Evolutionary conservation across 23 tunicate species (phyloP), one percentile per base, ranked within the genome.

Genomic region (Clavelina lepadiformis): DNA sequence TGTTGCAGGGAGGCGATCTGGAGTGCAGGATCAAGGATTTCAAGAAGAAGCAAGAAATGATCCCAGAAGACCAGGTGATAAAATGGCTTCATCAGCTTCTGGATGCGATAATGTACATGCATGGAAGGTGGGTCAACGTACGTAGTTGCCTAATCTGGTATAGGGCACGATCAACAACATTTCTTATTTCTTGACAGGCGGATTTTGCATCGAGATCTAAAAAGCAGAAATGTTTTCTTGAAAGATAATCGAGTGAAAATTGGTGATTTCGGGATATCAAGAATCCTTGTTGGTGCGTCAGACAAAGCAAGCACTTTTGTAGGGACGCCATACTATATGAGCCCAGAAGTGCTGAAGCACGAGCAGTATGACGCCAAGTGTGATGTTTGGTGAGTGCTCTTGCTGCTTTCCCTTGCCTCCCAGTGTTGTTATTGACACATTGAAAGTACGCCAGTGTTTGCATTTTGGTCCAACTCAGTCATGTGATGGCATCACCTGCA

Each of bases 241-340:
- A 89, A 89, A 74, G 64, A 75, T 29, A 81, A 81, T 57, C 59
- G 70, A 41, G 57, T 89, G 1, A 89, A 89, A 38, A 63, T 89
- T 28, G 97, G 97, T 33, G 97, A 89, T 53, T 89, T 89, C 68
- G 97, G 97, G n/a, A 89, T 89, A 8, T 89, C 97, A n/a, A 60
- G 74, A 25, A 89, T 89, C 22, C 49, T 89, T 4, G 62, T 89
- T 63, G 97, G 97, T 2, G 71, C 87, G 4, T 56, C 88, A 2
- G 97, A 89, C 28, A 89, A 74, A 64, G 97, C 97, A n/a, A 89
- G 89, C 55, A 89, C 97, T 2, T 89, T 89, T 64, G 97, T 89
- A 0, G 97, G 97, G 1, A 89, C 97, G 21, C 97, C 97, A 36
- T 89, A 89, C 47, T 89, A 89, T 68, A 89, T 89, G 97, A 81